A percentile compares a stretch with the other conserved stretches of the same genome.
phyloP scores from a whole-genome alignment of 2,113 vertebrate species.

The Beaufortia kweichowensis region DNA sequence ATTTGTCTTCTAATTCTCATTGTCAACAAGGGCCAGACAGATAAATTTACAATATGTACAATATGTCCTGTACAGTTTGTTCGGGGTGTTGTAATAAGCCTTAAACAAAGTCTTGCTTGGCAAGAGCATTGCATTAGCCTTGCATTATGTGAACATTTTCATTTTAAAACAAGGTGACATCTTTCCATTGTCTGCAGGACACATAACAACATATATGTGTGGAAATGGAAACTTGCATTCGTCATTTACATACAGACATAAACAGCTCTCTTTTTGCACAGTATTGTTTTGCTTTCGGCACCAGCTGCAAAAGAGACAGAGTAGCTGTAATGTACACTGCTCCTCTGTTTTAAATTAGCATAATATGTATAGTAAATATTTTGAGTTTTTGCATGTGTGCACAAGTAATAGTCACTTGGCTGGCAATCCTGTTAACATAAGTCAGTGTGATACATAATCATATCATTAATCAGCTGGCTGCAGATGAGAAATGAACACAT shows the following conservation, averaged over 20 bases:
- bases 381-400: background rate
- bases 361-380: background rate
- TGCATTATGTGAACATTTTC: background rate
- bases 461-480: conserved; percentile 36
- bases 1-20: background rate
- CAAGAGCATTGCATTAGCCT: background rate
- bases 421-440: conserved; percentile 11
- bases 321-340: background rate
- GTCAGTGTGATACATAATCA: conserved; percentile 17
- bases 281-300: background rate
- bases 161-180: background rate
- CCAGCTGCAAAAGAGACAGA: background rate
- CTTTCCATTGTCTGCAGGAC: background rate
- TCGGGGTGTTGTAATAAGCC: no score
- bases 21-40: background rate
- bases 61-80: background rate
- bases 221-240: background rate
- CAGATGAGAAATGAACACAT: conserved; percentile 29
- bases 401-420: conserved; percentile 26
- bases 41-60: background rate
- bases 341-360: conserved; percentile 1
- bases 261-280: background rate
- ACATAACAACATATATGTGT: background rate
- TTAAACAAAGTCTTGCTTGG: background rate
- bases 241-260: background rate